Base-by-base conservation (phyloP, 1,140 invertebrate species). In the Aphis gossypii region DNA sequence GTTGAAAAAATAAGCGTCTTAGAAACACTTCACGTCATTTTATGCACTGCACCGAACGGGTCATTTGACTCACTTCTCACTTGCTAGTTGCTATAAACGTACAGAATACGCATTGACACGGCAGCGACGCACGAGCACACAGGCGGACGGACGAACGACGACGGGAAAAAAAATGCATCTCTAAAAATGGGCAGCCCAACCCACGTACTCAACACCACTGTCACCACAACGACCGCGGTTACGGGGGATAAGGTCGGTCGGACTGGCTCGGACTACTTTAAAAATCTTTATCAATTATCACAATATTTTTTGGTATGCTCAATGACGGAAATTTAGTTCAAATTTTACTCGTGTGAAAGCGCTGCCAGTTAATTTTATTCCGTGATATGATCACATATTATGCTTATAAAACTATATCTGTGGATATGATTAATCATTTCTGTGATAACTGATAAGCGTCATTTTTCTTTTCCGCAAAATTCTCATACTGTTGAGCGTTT, bases 181-280 rank as follows among this genome's bases (percentile, higher is more conserved):
- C 86, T 88, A 88, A 54, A 88, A 88, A 88, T 88, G 86, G 86
- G 86, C 86, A 88, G 20, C 86, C 86, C 86, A 88, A 88, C 86
- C 86, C 86, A 88, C n/a, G 23, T 41, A 23, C 38, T 8, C 82
- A 38, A 41, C 82, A 35, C 35, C 82, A 21, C 21, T 38, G 21
- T 23, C 82, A 35, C 35, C 82, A 38, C 21, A 84, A 23, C 82
- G 23, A 84, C 20, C 23, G 21, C 14, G 82, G 60, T 68, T 68
- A 68, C 1, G 30, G n/a, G 60, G n/a, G 3, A 18, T 68, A 68
- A 68, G 60, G 60, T 68, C 48, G 60, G 60, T 68, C 48, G 48
- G 48, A 14, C 14, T 48, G 48, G 48, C 48, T 48, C 48, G 48
- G 48, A 48, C 48, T 48, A 14, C 48, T 48, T 48, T 48, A 48